Conservation (phyloP, 2,888 invertebrate genomes). For the Meandrusa payeni region DNA sequence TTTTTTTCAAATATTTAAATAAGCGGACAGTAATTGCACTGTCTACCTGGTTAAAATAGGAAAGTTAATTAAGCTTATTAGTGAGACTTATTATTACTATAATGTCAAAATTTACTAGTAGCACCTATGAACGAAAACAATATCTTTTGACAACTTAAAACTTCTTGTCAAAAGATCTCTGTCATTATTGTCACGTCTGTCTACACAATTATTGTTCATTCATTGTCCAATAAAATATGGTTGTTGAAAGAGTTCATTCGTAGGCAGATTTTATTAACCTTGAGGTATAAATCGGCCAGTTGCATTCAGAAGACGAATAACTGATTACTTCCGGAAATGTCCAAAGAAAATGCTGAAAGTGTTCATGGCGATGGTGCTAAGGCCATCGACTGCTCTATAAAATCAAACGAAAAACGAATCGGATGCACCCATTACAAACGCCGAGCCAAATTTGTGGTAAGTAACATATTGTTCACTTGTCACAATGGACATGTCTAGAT, state of each 20-base stretch:
- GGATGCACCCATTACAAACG: conserved; percentile 93
- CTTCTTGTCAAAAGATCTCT: conserved; percentile 6
- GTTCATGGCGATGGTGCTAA: conserved; percentile 41
- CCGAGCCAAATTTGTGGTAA: conserved; percentile 92
- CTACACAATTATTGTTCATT: conserved; percentile 31
- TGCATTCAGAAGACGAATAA: conserved; percentile 17
- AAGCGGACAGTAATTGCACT: too few relatives aligned
- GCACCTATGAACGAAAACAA: too few relatives aligned
- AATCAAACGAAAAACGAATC: conserved; percentile 68
- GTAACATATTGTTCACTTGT: conserved; percentile 45
- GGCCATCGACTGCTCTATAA: conserved; percentile 42
- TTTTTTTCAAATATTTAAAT: too few relatives aligned
- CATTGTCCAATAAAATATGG: conserved; percentile 29
- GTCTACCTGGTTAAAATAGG: too few relatives aligned
- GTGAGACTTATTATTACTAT: too few relatives aligned
- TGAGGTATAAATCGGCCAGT: conserved; percentile 22
- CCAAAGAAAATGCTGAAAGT: conserved; percentile 46
- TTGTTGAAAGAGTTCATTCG: conserved; percentile 28
- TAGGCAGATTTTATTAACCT: conserved; percentile 25
- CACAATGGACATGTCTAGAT: conserved; percentile 19
- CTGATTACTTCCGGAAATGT: conserved; percentile 47
- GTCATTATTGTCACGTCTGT: conserved; percentile 28
- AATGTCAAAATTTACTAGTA: too few relatives aligned
- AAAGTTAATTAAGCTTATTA: too few relatives aligned
- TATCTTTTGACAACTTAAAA: too few relatives aligned